Percentiles rank a stretch among this genome's conserved stretches.
These are phyloP conservation scores for Gryllus longicercus DNA, from an alignment of 2,888 invertebrate genomes.

Conservation along the genomic window DNA sequence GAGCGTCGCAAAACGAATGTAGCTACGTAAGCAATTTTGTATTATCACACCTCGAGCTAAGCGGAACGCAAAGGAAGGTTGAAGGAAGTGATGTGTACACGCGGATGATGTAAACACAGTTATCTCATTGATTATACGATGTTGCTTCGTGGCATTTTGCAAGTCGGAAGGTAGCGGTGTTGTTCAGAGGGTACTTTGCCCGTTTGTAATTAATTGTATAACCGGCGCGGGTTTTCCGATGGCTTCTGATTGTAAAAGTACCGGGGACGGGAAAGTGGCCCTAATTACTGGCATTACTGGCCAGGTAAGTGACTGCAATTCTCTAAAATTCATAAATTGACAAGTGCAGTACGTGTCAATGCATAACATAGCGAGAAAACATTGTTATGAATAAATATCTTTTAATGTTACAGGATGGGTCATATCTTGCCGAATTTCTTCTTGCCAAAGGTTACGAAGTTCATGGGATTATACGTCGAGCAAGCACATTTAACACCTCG, in stretches of 20 bases:
- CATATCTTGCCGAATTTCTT: constrained; percentile 92
- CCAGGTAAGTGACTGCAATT: constrained; percentile 66
- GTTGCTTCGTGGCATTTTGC: constrained; percentile 18
- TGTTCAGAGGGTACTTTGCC: background rate
- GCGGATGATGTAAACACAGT: background rate
- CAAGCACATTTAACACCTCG: constrained; percentile 94
- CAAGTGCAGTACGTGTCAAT: background rate
- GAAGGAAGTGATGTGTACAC: background rate
- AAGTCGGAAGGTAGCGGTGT: background rate
- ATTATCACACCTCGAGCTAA: too few relatives aligned
- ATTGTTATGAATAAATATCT: background rate
- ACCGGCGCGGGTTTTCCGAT: background rate
- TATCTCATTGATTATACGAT: background rate
- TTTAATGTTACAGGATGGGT: constrained; percentile 77
- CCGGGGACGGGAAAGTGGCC: constrained; percentile 62
- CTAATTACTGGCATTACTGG: constrained; percentile 96
- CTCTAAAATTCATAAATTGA: background rate
- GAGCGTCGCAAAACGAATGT: too few relatives aligned
- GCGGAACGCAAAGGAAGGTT: too few relatives aligned
- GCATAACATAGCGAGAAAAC: background rate
- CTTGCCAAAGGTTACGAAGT: constrained; percentile 90
- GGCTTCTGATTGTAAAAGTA: background rate
- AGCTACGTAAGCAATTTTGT: too few relatives aligned
- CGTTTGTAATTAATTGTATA: background rate
- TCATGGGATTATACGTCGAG: constrained; percentile 91